Evolutionary conservation across 2,888 invertebrate genomes (phyloP).

Genomic region (Polymixis lichenea): DNA sequence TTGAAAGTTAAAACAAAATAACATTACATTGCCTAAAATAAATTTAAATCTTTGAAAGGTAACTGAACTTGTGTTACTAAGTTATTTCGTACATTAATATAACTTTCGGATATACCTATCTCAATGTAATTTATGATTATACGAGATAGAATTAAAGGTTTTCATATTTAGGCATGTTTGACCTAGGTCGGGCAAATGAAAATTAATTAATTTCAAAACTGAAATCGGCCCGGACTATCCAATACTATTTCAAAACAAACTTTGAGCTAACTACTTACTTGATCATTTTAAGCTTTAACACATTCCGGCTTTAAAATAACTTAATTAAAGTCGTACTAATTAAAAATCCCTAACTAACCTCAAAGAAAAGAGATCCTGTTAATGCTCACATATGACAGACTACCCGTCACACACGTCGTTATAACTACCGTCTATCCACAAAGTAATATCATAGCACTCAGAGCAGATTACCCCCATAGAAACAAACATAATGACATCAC

Average conservation of each 20-base stretch:
- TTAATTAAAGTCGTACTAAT: background rate
- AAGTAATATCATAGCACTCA: constrained; percentile 26
- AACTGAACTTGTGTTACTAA: background rate
- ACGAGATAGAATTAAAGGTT: constrained; percentile 22
- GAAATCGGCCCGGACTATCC: background rate
- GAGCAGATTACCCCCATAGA: constrained; percentile 27
- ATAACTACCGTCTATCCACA: constrained; percentile 8
- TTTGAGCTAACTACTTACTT: background rate
- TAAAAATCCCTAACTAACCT: background rate
- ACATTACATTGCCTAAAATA: background rate
- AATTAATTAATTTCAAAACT: constrained; percentile 35
- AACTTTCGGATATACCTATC: too few relatives aligned
- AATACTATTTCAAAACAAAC: constrained; percentile 2
- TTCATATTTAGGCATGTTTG: constrained; percentile 5
- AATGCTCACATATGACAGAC: constrained; percentile 13
- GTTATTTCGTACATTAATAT: background rate
- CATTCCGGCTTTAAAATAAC: background rate
- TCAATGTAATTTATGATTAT: background rate
- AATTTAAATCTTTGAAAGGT: background rate
- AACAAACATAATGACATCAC: constrained; percentile 38
- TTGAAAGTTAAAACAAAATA: constrained; percentile 1
- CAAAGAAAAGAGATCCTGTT: constrained; percentile 12
- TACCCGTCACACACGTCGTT: background rate
- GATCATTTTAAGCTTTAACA: constrained; percentile 4
- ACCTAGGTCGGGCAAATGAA: background rate